Evolutionary conservation across 2,888 invertebrate genomes (phyloP), one percentile per base, ranked within the genome.

Genomic region (Nezara viridula): DNA sequence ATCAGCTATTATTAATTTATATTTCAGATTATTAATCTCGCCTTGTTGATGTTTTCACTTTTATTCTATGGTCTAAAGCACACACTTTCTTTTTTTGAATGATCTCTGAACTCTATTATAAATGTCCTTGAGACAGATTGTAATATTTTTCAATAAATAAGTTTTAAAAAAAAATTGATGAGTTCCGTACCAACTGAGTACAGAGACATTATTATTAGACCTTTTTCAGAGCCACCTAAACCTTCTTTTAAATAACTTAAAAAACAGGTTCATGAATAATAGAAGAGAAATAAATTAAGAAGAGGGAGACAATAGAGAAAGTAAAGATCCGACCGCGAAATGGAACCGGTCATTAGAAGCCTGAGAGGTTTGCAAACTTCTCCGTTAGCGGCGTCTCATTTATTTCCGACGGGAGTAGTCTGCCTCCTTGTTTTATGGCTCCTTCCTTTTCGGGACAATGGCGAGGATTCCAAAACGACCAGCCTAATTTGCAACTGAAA

Each of bases 391-490:
- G n/a, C 12, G 44, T 24, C 44, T 81, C 81, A 81, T 81, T 81
- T 81, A 81, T 81, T 81, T 47, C 81, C 86, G 24, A 50, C 66
- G 88, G 47, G 86, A 40, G 66, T 60, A 73, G 21, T 40, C 86
- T 37, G 37, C 7, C 37, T 73, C 37, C 66, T 73, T 37, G 66
- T 60, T 60, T 60, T 60, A 60, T 60, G 60, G 60, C 19, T 73
- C 37, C 1, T 37, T 37, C 66, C 19, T 6, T 21, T 73, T 9
- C 66, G 32, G 37, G 66, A 73, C 66, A 73, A 73, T 73, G 37
- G 66, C 32, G 19, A 73, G 14, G 32, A 73, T 73, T 37, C 66
- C 19, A 73, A 73, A 73, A 73, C 66, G 66, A 73, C 32, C 32
- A 24, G 66, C 32, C 66, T 73, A 73, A 73, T 73, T 73, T 73